These are phyloP conservation scores for Gryon sp. DNA, from an alignment of 1,140 invertebrate species.

Conservation along the genomic window DNA sequence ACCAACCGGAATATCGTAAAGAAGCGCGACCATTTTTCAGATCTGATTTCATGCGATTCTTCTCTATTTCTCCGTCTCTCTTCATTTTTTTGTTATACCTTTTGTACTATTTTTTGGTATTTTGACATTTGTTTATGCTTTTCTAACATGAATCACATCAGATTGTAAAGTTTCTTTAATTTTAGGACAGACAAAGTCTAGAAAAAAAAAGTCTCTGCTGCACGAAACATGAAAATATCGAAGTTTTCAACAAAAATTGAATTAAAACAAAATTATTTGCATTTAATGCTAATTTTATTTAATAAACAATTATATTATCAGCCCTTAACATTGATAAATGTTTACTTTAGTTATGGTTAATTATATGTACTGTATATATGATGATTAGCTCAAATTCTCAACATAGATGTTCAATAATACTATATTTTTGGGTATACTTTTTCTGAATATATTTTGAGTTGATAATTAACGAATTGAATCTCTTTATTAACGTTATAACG, in stretches of 20 bases:
- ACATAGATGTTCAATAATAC: too few species aligned
- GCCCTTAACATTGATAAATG: too few species aligned
- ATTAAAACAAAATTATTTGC: not conserved
- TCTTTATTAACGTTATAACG: too few species aligned
- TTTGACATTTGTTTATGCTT: not conserved
- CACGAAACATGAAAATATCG: conserved; percentile 30
- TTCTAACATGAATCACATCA: conserved; percentile 16
- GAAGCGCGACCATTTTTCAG: conserved; percentile 48
- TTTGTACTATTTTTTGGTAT: too few species aligned
- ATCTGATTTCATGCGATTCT: conserved; percentile 41
- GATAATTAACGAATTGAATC: too few species aligned
- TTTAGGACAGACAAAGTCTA: conserved; percentile 32
- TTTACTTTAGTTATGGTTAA: too few species aligned
- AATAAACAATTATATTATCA: too few species aligned
- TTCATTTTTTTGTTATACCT: not conserved
- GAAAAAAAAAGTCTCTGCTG: conserved; percentile 43
- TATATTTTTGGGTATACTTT: too few species aligned
- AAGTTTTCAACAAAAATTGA: not conserved
- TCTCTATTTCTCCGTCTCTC: not conserved
- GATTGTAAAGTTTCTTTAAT: conserved; percentile 49
- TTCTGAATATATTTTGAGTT: too few species aligned
- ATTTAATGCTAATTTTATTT: not conserved
- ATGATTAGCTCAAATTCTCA: too few species aligned
- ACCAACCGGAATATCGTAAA: conserved; percentile 16
- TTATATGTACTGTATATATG: too few species aligned